phyloP scores from a whole-genome alignment of 2,113 vertebrate species.

The Callionymus lyra region DNA sequence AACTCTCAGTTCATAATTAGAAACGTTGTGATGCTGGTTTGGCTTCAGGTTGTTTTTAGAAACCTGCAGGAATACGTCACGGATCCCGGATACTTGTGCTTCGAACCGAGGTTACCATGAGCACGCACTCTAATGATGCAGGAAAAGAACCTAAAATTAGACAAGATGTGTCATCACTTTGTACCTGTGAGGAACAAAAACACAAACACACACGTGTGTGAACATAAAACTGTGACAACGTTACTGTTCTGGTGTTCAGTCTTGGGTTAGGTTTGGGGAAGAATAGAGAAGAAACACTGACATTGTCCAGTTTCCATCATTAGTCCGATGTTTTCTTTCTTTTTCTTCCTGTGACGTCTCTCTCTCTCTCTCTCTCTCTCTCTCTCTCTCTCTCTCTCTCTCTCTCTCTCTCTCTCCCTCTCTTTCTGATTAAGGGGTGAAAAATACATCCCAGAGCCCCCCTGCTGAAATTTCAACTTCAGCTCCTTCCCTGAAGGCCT shows the following conservation, averaged over 20 bases:
- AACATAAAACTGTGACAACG: too few relatives aligned
- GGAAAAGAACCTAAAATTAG: conserved; percentile 35
- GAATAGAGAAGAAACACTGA: conserved; percentile 11
- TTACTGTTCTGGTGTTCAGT: conserved; percentile 22
- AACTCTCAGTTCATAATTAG: too few relatives aligned
- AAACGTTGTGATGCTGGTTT: too few relatives aligned
- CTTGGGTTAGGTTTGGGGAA: conserved; percentile 8
- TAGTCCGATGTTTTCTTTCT: not conserved
- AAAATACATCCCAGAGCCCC: conserved; percentile 1
- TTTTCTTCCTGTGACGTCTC: not conserved
- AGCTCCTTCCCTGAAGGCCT: conserved; percentile 3
- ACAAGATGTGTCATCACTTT: conserved; percentile 16
- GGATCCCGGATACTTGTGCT: conserved; percentile 5
- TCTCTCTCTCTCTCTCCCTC: conserved; percentile 1
- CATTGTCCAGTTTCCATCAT: conserved; percentile 7
- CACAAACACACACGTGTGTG: conserved; percentile 4
- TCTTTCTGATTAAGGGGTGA: conserved; percentile 9
- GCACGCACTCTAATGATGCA: conserved; percentile 30
- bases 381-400: conserved; percentile 5
- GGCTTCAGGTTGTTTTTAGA: not conserved
- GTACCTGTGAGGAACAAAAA: conserved; percentile 9
- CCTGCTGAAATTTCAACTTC: conserved; percentile 7
- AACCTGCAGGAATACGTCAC: conserved; percentile 3
- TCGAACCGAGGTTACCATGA: conserved; percentile 29
- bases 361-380: not conserved